A percentile compares a stretch with the other conserved stretches of the same genome.
phyloP scores from a whole-genome alignment of 2,113 vertebrate genomes.

The Istiophorus platypterus region DNA sequence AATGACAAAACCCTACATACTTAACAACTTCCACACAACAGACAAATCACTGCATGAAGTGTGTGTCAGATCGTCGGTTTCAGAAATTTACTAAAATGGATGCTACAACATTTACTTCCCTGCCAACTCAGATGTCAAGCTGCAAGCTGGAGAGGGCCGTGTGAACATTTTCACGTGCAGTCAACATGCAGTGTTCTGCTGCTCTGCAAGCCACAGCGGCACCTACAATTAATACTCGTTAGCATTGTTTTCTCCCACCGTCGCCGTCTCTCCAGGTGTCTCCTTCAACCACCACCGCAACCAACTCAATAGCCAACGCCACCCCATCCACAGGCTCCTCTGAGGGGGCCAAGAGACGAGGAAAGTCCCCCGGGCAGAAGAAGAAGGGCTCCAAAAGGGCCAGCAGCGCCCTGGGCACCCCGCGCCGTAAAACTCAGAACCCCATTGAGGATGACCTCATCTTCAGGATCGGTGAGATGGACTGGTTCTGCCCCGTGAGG shows the following conservation, averaged over 20 bases:
- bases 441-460: constrained; percentile 98
- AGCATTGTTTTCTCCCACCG: neutral
- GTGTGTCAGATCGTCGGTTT: too few relatives aligned
- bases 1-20: too few relatives aligned
- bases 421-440: constrained; percentile 92
- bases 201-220: too few relatives aligned
- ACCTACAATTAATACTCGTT: neutral
- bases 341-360: constrained; percentile 93
- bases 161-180: too few relatives aligned
- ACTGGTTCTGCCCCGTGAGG: too few relatives aligned
- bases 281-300: constrained; percentile 80
- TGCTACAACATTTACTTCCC: too few relatives aligned
- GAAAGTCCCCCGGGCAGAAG: constrained; percentile 96
- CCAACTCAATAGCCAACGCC: constrained; percentile 82
- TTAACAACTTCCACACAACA: too few relatives aligned
- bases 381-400: constrained; percentile 95
- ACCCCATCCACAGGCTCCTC: constrained; percentile 86
- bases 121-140: too few relatives aligned
- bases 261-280: constrained; percentile 63
- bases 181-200: too few relatives aligned
- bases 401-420: constrained; percentile 96
- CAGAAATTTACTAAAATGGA: too few relatives aligned
- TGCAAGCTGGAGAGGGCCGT: too few relatives aligned
- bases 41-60: too few relatives aligned
- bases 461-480: constrained; percentile 91